These are phyloP conservation scores for Cuniculus paca DNA, from an alignment of 2,797 vertebrate species.

Conservation along the genomic window DNA sequence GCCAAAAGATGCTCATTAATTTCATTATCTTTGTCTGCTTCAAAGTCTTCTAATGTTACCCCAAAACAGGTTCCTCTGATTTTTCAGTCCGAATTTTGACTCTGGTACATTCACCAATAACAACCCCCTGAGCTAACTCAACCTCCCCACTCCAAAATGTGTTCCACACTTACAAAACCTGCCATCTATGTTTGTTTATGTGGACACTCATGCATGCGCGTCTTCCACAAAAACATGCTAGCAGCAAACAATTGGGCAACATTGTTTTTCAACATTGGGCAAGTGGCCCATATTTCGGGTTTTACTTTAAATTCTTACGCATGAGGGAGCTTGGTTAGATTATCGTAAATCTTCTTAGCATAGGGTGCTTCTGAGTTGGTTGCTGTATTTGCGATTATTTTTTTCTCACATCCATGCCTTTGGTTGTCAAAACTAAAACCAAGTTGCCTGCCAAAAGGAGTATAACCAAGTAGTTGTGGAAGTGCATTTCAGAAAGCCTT, in stretches of 20 bases:
- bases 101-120: neutral
- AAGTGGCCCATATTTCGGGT: neutral
- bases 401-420: neutral
- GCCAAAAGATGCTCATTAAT: neutral
- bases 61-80: neutral
- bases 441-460: neutral
- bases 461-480: neutral
- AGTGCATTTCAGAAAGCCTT: neutral
- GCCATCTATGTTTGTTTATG: neutral
- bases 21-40: slow-evolving; percentile 10
- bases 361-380: neutral
- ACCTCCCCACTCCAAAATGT: neutral
- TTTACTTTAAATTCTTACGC: neutral
- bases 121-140: neutral
- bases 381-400: neutral
- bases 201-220: neutral
- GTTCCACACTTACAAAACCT: neutral
- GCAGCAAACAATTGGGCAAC: too few species aligned
- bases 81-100: slow-evolving; percentile 40
- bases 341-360: neutral
- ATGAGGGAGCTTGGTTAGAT: neutral
- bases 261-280: neutral
- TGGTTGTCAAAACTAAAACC: neutral
- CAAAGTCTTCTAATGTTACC: neutral
- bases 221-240: neutral